Base-by-base conservation (phyloP, 2,888 invertebrate species). In the Iselma pallidipennis region DNA sequence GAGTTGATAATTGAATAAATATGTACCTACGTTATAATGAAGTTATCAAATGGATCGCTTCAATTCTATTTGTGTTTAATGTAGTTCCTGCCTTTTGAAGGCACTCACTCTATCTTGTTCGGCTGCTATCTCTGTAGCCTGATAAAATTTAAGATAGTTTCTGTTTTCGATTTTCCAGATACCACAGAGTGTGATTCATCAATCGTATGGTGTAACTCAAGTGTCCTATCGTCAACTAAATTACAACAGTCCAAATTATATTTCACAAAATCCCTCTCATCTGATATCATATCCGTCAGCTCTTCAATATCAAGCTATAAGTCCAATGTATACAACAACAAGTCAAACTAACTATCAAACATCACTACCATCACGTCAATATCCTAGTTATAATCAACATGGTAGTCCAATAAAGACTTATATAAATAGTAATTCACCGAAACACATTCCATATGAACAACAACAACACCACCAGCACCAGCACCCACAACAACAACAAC, bases 101-200 rank as follows among this genome's bases (percentile, higher is more conserved):
- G n/a, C n/a, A n/a, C n/a, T n/a, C n/a, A n/a, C n/a, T n/a, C n/a
- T n/a, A n/a, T n/a, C n/a, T n/a, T n/a, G n/a, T n/a, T n/a, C n/a
- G n/a, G n/a, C n/a, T n/a, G n/a, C n/a, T n/a, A n/a, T n/a, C n/a
- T n/a, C n/a, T n/a, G n/a, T n/a, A n/a, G n/a, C n/a, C n/a, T n/a
- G n/a, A n/a, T n/a, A n/a, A n/a, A n/a, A n/a, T n/a, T n/a, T n/a
- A n/a, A n/a, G n/a, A n/a, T n/a, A 37, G 10, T 12, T 3, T 48
- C 9, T 21, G 26, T 25, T 10, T 61, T 59, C 56, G 12, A 57
- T 55, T 48, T 69, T 71, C 3, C 70, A 78, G 71, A 76, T 80
- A 60, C 73, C 80, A 19, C 80, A 78, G 69, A 78, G 76, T 61
- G 71, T 80, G 31, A 78, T 81, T 54, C 81, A 81, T 70, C 81